Base-by-base conservation (phyloP, 2,888 invertebrate genomes). In the Pachycephus smyrnensis region DNA sequence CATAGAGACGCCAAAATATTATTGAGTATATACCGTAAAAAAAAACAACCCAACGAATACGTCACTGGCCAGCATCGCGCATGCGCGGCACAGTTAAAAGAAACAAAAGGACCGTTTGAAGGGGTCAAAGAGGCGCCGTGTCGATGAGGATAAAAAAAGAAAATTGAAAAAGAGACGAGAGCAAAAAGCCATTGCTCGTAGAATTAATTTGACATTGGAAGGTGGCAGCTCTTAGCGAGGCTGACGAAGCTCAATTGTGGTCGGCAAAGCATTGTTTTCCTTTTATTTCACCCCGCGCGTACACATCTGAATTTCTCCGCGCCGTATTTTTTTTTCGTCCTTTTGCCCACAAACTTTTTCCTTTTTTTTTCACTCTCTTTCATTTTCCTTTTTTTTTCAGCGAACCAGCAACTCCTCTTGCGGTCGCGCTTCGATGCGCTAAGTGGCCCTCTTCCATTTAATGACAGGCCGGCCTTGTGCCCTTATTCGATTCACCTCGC, bases 371-470 rank as follows among this genome's bases (percentile, higher is more conserved):
- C 36, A 55, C 55, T 76, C 68, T 1, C 36, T 74, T 36, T 73
- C 40, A 74, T 36, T n/a, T 36, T 6, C 23, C 12, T 30, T 23
- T 55, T 40, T 55, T 55, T 55, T 55, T 55, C 55, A 71, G 71
- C 71, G 71, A 71, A 71, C 71, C 32, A 71, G 4, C 69, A 69
- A 75, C 55, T 55, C 55, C 55, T 55, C 55, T 55, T 23, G 23
- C 15, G 75, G 77, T 75, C 75, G 40, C 77, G 77, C 75, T 77
- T 12, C 77, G 77, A 77, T 77, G 77, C 80, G 80, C 83, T 86
- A 86, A 87, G 86, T 87, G 87, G 87, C 85, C 84, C 86, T 84
- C 83, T 82, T 80, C 79, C 82, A 82, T 79, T 76, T 87, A 87
- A 87, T 87, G 84, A 87, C 85, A 86, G 86, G 86, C 84, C 83